These are phyloP conservation scores for Perccottus glenii DNA, from an alignment of 2,113 vertebrate genomes.

Conservation along the genomic window DNA sequence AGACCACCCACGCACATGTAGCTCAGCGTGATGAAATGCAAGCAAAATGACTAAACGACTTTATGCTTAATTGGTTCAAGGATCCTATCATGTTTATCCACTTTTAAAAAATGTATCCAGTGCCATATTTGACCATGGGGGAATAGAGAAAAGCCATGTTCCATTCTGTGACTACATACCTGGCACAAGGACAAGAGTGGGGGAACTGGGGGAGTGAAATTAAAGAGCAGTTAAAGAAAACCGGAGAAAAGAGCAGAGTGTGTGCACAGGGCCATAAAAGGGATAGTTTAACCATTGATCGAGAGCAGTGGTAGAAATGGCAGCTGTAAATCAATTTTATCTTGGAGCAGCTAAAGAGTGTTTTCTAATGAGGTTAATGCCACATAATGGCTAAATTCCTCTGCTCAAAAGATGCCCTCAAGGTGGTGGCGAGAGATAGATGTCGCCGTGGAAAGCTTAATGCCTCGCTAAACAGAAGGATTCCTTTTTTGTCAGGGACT, in stretches of 20 bases:
- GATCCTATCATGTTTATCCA: conserved; percentile 30
- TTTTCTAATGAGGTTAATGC: conserved; percentile 89
- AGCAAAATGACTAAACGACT: conserved; percentile 39
- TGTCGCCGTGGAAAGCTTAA: conserved; percentile 72
- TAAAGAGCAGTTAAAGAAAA: conserved; percentile 72
- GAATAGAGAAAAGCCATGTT: conserved; percentile 27
- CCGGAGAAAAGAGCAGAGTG: conserved; percentile 65
- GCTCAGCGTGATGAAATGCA: conserved; percentile 24
- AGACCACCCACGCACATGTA: conserved; percentile 34
- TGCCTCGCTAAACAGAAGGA: conserved; percentile 45
- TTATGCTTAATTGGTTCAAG: conserved; percentile 48
- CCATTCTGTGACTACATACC: conserved; percentile 50
- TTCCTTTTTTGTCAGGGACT: conserved; percentile 30
- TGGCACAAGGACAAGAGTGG: conserved; percentile 66
- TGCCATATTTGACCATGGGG: conserved; percentile 56
- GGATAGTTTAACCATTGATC: conserved; percentile 87
- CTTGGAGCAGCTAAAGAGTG: conserved; percentile 85
- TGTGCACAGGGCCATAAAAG: conserved; percentile 79
- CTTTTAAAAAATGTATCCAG: conserved; percentile 14
- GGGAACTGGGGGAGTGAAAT: conserved; percentile 41
- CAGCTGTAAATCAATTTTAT: conserved; percentile 89
- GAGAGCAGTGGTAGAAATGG: conserved; percentile 84
- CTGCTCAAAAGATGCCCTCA: conserved; percentile 83
- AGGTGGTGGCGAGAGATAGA: conserved; percentile 83
- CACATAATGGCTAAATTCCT: conserved; percentile 86